phyloP scores from a whole-genome alignment of 2,113 vertebrate genomes.

The Chelonoidis abingdonii region DNA sequence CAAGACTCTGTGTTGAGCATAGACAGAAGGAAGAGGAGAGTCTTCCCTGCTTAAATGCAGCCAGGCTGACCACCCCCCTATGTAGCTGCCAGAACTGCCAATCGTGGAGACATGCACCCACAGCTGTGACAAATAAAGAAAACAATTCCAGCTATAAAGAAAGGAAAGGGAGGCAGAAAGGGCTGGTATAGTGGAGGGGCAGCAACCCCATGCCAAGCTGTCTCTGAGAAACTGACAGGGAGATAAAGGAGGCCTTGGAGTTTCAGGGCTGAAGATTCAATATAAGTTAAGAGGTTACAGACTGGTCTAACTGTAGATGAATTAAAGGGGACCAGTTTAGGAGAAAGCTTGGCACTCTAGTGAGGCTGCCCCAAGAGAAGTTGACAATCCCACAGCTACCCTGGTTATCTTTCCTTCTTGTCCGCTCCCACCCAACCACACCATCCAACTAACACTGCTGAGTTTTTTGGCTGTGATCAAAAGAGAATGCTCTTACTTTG shows the following conservation, averaged over 20 bases:
- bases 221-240: neutral
- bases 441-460: neutral
- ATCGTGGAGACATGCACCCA: neutral
- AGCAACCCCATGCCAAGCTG: neutral
- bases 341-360: neutral
- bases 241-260: neutral
- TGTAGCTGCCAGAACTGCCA: neutral
- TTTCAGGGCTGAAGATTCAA: neutral
- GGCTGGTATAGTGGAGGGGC: neutral
- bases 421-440: neutral
- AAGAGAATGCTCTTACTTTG: neutral
- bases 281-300: neutral
- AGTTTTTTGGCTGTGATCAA: neutral
- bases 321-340: neutral
- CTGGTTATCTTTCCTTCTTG: neutral
- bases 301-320: neutral
- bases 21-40: neutral
- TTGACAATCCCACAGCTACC: neutral
- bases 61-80: neutral
- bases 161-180: neutral
- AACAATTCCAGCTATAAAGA: neutral
- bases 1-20: neutral
- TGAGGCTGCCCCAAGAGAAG: neutral
- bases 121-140: neutral
- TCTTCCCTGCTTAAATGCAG: neutral